Evolutionary conservation across 2,888 invertebrate genomes (phyloP), one percentile per base, ranked within the genome.

Genomic region (Oegoconia quadripuncta): DNA sequence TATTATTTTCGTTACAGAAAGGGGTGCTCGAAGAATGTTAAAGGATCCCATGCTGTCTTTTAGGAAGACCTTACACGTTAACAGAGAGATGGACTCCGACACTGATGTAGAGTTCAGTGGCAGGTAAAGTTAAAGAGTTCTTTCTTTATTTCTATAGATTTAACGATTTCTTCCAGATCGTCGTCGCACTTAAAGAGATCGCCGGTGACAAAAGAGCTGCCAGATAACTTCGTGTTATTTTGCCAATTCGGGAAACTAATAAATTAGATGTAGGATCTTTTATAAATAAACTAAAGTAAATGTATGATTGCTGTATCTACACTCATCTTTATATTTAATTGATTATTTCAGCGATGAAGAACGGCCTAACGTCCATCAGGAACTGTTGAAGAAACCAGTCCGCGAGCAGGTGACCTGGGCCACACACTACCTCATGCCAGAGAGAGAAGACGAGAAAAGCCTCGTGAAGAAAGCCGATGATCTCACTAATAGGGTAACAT

Each of bases 331-430:
- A 20, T 27, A 31, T 18, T 18, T 34, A 16, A 22, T 29, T 9
- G 17, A 34, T 42, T 5, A 45, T 13, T 67, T 62, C 45, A 73
- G 72, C 17, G 71, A 71, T 28, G 71, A 70, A n/a, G 54, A 52
- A 4, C 36, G 37, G 6, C 39, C 49, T 3, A 80, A 82, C 32
- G 61, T 84, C 16, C 78, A 83, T 46, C 64, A 65, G 34, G 70
- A 77, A 35, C 63, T 87, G 12, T 50, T 87, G 5, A 69, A 57
- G 18, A 86, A 79, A 39, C 74, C 86, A 1, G 77, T 74, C 34
- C 64, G 88, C 1, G 83, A 88, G 41, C 84, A 86, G 52, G 69
- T 88, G 16, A 81, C 82, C 1, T 88, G 88, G 88, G 51, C 70
- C 4, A 81, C 87, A 0, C 73, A 64, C 7, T 88, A 81, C 47